Conservation (phyloP, 2,113 vertebrate species). For the Rhinolophus sinicus region DNA sequence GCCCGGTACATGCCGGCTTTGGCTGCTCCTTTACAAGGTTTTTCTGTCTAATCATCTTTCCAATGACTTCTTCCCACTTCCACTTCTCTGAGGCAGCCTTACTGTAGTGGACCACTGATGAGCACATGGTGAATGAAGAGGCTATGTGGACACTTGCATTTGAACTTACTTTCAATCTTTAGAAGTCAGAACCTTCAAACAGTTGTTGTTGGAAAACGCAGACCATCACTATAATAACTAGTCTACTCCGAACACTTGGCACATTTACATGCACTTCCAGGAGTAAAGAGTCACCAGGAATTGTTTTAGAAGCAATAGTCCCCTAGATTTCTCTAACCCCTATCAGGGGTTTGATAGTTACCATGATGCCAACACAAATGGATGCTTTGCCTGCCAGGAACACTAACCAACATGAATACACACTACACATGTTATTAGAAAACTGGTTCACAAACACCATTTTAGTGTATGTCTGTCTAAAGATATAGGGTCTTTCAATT, state of each 20-base stretch:
- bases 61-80: background rate
- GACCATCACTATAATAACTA: background rate
- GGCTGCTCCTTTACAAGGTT: background rate
- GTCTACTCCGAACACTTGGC: background rate
- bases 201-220: background rate
- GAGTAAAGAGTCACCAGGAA: background rate
- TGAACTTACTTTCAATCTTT: background rate
- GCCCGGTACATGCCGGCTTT: rapidly evolving
- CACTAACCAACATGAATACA: background rate
- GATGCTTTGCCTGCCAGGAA: background rate
- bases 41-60: background rate
- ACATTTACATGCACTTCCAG: background rate
- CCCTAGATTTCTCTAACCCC: background rate
- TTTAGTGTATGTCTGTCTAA: background rate
- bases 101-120: background rate
- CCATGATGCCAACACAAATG: background rate
- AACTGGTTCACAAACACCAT: background rate
- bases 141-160: background rate
- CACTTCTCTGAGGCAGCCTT: background rate
- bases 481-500: background rate
- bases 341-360: background rate
- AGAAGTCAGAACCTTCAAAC: background rate
- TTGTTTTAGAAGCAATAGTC: background rate
- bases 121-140: background rate
- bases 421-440: background rate